Conservation (phyloP, 2,797 vertebrate species). For the Martes flavigula region DNA sequence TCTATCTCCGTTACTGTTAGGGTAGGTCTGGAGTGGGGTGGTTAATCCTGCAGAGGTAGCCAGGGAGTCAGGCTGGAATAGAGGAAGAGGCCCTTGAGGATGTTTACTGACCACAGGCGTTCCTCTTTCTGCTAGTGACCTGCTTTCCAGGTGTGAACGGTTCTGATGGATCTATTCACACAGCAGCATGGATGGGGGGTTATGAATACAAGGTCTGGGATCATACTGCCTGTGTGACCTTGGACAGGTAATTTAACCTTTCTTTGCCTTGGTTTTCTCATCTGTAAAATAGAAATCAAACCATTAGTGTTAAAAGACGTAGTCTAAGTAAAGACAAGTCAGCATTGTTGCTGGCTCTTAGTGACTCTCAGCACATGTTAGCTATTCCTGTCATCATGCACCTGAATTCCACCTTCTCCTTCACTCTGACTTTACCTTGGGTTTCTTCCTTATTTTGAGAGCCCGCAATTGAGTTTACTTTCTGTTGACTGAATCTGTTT, state of each 20-base stretch:
- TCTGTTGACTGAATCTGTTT: neutral
- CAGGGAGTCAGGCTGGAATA: neutral
- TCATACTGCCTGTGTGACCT: neutral
- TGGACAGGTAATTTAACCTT: neutral
- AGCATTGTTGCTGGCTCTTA: neutral
- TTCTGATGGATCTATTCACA: neutral
- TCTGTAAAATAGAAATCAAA: neutral
- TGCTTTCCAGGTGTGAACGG: neutral
- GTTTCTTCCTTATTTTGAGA: constrained; percentile 36
- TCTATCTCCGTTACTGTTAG: neutral
- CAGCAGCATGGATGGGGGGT: neutral
- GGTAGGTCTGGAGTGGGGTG: neutral
- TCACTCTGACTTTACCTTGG: neutral
- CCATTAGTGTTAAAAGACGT: neutral
- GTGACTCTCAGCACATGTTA: neutral
- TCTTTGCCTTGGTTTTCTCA: constrained; percentile 15
- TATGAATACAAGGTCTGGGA: neutral
- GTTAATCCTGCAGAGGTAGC: neutral
- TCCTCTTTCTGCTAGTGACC: neutral
- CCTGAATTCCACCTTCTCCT: neutral
- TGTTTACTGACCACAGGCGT: neutral
- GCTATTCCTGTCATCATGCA: neutral
- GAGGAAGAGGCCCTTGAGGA: neutral
- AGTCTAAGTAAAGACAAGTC: neutral
- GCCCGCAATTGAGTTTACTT: neutral